These are phyloP conservation scores for Malacoctenus gilli DNA, from an alignment of 2,797 vertebrate genomes.

Conservation along the genomic window DNA sequence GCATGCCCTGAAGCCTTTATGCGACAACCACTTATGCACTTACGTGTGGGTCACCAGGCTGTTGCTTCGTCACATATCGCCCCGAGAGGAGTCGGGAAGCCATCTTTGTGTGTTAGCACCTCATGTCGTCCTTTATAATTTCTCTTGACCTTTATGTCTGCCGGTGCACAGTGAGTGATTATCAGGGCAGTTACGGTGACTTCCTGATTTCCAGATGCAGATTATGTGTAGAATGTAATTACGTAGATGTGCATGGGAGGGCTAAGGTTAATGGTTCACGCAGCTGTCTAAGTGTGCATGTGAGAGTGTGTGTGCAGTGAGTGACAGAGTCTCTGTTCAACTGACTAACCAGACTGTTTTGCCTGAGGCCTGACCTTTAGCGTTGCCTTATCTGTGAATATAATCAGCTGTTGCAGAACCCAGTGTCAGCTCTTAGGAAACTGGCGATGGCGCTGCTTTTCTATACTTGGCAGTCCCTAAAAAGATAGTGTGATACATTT, in stretches of 20 bases:
- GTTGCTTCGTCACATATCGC: constrained; percentile 21
- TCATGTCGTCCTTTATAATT: constrained; percentile 28
- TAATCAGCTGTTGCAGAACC: constrained; percentile 51
- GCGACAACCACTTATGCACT: no score
- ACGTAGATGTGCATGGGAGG: constrained; percentile 28
- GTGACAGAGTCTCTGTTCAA: constrained; percentile 30
- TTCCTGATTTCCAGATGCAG: constrained; percentile 52
- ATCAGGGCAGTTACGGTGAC: constrained; percentile 55
- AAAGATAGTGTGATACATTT: constrained; percentile 33
- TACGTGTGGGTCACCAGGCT: no score
- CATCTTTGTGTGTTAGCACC: constrained; percentile 17
- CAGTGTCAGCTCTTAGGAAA: constrained; percentile 15
- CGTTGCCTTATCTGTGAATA: constrained; percentile 24
- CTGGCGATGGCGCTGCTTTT: constrained; percentile 3
- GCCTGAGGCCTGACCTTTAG: constrained; percentile 34
- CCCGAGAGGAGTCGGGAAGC: constrained; percentile 22
- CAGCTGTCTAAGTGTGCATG: neutral
- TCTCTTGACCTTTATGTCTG: constrained; percentile 43
- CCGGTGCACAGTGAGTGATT: constrained; percentile 52
- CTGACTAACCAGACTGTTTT: constrained; percentile 7
- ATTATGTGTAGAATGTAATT: constrained; percentile 50
- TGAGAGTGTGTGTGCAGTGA: constrained; percentile 19
- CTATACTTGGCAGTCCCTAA: constrained; percentile 4
- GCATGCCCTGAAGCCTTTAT: no score
- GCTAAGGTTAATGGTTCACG: constrained; percentile 42